Percentiles rank a stretch among this genome's conserved stretches.
Evolutionary conservation across 2,888 invertebrate genomes (phyloP).

Genomic region (Drosophila infuscata): DNA sequence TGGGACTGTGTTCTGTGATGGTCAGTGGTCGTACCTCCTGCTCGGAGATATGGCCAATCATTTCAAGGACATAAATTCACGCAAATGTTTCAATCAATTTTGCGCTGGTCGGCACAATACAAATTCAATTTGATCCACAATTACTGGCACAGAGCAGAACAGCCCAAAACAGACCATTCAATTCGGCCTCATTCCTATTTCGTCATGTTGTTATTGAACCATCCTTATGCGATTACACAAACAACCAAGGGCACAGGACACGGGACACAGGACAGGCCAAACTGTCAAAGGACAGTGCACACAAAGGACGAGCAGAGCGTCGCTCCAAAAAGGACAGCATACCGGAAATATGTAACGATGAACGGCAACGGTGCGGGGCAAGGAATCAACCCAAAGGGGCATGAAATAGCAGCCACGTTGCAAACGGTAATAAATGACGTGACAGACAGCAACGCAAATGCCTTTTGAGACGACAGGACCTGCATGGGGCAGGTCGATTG

Average conservation of each 20-base stretch:
- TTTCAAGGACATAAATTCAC: conserved; percentile 79
- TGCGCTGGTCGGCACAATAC: conserved; percentile 72
- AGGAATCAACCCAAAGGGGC: conserved; percentile 16
- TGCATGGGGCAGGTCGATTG: conserved; percentile 36
- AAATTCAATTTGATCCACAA: conserved; percentile 80
- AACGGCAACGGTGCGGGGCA: conserved; percentile 34
- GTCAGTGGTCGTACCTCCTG: conserved; percentile 7
- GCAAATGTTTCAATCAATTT: conserved; percentile 80
- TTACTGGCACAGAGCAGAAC: conserved; percentile 60
- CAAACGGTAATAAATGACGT: conserved; percentile 75
- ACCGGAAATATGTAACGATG: conserved; percentile 78
- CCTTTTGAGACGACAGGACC: conserved; percentile 51
- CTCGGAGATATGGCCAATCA: conserved; percentile 71
- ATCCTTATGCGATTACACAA: conserved; percentile 77
- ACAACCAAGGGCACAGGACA: conserved; percentile 44
- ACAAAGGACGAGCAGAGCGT: conserved; percentile 64
- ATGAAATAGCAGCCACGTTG: conserved; percentile 24
- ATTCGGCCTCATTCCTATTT: conserved; percentile 38
- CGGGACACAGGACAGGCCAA: conserved; percentile 16
- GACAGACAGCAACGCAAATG: conserved; percentile 67
- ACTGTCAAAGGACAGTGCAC: conserved; percentile 36
- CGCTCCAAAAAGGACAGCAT: conserved; percentile 71
- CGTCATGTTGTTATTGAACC: conserved; percentile 74
- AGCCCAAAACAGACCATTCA: conserved; percentile 18
- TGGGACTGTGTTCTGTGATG: conserved; percentile 12